Base-by-base conservation (phyloP, 2,888 invertebrate species). In the Hirtodrosophila histrioides region DNA sequence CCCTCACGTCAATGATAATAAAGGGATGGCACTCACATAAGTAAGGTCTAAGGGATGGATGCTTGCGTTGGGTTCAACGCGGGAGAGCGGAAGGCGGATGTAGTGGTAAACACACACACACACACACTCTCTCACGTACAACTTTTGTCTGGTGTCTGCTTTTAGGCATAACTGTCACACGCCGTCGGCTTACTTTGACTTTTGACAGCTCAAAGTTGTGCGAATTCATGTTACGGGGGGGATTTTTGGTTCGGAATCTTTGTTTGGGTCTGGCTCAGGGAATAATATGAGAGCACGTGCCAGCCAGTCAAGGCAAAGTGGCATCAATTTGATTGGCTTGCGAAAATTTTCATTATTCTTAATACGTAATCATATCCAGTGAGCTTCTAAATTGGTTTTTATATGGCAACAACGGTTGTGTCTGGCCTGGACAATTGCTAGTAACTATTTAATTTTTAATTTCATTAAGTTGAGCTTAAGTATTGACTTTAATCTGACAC, bases 101-200 rank as follows among this genome's bases (percentile, higher is more conserved):
- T 23, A 1, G 24, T 7, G 35, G 17, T 7, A 24, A n/a, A n/a
- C n/a, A n/a, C n/a, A n/a, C n/a, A n/a, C n/a, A n/a, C n/a, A n/a
- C n/a, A 17, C 6, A 12, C n/a, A 37, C 46, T 40, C 35, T 31
- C 69, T 60, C 72, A 73, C 73, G 76, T 75, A 71, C 66, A 41
- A 44, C 49, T 64, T 53, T 37, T 40, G 58, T 58, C 64, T 69
- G 53, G 36, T 55, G 58, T 76, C 76, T 67, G 56, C 51, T 63
- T 45, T 75, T 61, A 60, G 68, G 55, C 62, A 72, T 58, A 79
- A 77, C 57, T 76, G 81, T 75, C 81, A 71, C 63, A 75, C 58
- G 73, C 62, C 60, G 82, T 87, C 83, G 79, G 86, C 79, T 87
- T 78, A 74, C 60, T 63, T 69, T 79, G 86, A 86, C 83, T 87